Evolutionary conservation across 37 sponge, comb jelly and placozoan species (phyloP).

Genomic region (Aplysina aerophoba): DNA sequence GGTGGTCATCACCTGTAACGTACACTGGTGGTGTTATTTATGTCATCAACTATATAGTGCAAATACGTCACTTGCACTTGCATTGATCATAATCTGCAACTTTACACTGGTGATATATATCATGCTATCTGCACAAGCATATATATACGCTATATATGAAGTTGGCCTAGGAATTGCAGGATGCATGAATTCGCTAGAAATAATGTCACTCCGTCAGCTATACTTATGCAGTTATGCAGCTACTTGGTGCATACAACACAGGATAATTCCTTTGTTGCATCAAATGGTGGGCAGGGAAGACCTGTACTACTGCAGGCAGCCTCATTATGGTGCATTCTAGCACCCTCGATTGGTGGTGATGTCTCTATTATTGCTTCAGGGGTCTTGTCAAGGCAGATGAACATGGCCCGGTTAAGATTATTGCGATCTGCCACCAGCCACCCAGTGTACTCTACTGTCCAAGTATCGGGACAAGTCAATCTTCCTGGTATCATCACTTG

Average conservation of each 20-base stretch:
- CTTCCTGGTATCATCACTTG: constrained; percentile 57
- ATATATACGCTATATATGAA: no score
- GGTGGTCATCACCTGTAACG: no score
- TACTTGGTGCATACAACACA: constrained; percentile 63
- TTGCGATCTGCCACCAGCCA: constrained; percentile 43
- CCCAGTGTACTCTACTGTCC: constrained; percentile 65
- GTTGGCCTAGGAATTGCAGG: no score
- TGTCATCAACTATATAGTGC: no score
- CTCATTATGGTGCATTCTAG: constrained; percentile 39
- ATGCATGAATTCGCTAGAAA: no score
- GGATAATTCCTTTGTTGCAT: constrained; percentile 39
- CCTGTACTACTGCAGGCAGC: constrained; percentile 38
- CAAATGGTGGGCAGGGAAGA: constrained; percentile 52
- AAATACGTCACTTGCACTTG: no score
- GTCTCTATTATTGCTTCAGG: constrained; percentile 33
- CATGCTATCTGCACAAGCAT: no score
- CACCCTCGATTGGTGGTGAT: constrained; percentile 14
- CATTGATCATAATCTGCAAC: no score
- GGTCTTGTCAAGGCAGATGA: constrained; percentile 53
- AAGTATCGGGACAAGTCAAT: constrained; percentile 27
- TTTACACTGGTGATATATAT: no score
- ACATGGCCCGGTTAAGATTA: constrained; percentile 10
- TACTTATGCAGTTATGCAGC: no score
- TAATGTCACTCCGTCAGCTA: no score
- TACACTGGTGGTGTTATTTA: no score